Evolutionary conservation across 2,888 invertebrate genomes (phyloP), one percentile per base, ranked within the genome.

Genomic region (Xylota segnis): DNA sequence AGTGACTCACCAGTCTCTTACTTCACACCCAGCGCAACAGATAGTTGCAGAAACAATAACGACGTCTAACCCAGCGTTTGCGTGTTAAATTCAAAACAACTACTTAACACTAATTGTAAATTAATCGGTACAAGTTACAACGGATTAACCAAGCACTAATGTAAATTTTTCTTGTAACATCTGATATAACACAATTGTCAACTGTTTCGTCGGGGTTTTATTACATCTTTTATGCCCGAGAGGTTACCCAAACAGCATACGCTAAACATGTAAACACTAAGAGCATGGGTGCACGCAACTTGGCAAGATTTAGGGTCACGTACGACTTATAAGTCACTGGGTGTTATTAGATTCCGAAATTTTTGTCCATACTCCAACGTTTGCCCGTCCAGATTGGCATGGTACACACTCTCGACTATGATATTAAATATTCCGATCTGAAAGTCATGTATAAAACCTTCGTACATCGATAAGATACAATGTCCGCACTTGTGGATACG

Each of bases 261-360:
- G 6, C 5, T 58, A n/a, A 68, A 29, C 43, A 40, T 32, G 29
- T 29, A 5, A 32, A 29, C 47, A 32, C n/a, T n/a, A 50, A 54
- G 45, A 50, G 43, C 10, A 58, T 76, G 59, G 83, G 83, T 83
- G 82, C 68, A 77, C 68, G 18, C 40, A 63, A 63, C 34, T 79
- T 83, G 83, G 83, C 83, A 83, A 54, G 34, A 70, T 45, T 34
- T 79, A 74, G 56, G 83, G 74, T 74, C 83, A 83, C 83, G 83
- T 83, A 70, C 72, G 68, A 50, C 78, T 83, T 72, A 68, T 54
- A 83, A 77, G 83, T 78, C 83, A 78, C 83, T 83, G 79, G 83
- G 83, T 83, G 83, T 83, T 83, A 74, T 68, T 83, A 27, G 72
- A 83, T 83, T 83, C 83, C 74, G 83, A 83, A 72, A 83, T 74